phyloP scores from a whole-genome alignment of 2,113 vertebrate species.

The Caranx ignobilis region DNA sequence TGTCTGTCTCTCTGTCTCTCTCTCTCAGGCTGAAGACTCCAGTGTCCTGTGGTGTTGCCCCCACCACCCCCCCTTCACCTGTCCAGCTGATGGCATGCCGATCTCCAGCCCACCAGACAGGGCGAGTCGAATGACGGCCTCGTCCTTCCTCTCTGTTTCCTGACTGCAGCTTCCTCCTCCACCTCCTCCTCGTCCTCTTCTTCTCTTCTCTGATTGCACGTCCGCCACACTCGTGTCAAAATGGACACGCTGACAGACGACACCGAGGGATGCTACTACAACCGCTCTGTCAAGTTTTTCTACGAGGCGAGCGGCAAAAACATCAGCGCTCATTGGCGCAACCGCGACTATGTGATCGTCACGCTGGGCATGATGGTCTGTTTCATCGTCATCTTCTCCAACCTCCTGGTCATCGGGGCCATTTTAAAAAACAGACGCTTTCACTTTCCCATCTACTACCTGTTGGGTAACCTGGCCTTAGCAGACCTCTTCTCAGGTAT shows the following conservation, averaged over 20 bases:
- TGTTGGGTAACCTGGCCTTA: slow-evolving; percentile 93
- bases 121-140: slow-evolving; percentile 36
- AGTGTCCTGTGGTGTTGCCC: neutral
- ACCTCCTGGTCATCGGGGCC: slow-evolving; percentile 92
- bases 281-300: slow-evolving; percentile 68
- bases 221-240: neutral
- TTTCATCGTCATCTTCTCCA: slow-evolving; percentile 92
- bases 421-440: slow-evolving; percentile 94
- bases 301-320: slow-evolving; percentile 73
- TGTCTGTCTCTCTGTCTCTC: no score
- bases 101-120: slow-evolving; percentile 19
- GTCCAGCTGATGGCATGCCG: slow-evolving; percentile 58
- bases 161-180: neutral
- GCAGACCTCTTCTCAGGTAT: slow-evolving; percentile 92
- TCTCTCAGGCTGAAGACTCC: neutral
- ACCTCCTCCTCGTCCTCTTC: neutral
- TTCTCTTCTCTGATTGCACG: neutral
- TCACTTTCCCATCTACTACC: slow-evolving; percentile 97
- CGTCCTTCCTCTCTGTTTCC: neutral
- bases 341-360: slow-evolving; percentile 85
- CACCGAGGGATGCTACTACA: slow-evolving; percentile 55
- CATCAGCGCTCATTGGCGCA: slow-evolving; percentile 71
- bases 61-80: neutral
- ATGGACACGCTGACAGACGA: slow-evolving; percentile 15
- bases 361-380: slow-evolving; percentile 91